phyloP scores from a whole-genome alignment of 2,888 invertebrate species.

The Colostygia pectinataria region DNA sequence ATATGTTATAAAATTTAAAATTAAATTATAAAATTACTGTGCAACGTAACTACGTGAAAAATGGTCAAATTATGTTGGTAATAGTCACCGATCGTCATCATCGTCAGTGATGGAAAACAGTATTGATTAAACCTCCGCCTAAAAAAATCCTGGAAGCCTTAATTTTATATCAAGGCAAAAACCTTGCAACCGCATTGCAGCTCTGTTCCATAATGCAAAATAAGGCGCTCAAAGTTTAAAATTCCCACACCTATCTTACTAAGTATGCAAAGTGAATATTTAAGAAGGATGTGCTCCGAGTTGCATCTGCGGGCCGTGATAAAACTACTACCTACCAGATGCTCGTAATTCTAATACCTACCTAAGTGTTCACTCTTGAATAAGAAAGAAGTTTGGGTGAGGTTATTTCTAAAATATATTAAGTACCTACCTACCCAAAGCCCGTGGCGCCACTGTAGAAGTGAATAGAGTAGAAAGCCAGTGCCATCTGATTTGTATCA shows the following conservation, averaged over 20 bases:
- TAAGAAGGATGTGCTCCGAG: slow-evolving; percentile 48
- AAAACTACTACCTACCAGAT: slow-evolving; percentile 57
- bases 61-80: too few relatives aligned
- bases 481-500: too few relatives aligned
- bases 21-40: too few relatives aligned
- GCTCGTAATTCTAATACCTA: slow-evolving; percentile 61
- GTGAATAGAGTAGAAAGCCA: too few relatives aligned
- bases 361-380: slow-evolving; percentile 53
- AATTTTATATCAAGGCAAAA: slow-evolving; percentile 2
- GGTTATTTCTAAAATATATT: slow-evolving; percentile 16
- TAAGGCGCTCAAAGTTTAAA: slow-evolving; percentile 54
- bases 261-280: slow-evolving; percentile 71
- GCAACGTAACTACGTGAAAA: too few relatives aligned
- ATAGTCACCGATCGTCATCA: too few relatives aligned
- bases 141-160: too few relatives aligned
- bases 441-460: too few relatives aligned
- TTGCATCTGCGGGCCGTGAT: slow-evolving; percentile 63
- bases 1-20: too few relatives aligned
- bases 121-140: too few relatives aligned
- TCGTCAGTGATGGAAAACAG: too few relatives aligned
- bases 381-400: slow-evolving; percentile 42
- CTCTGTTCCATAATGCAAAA: slow-evolving; percentile 45
- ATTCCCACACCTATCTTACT: slow-evolving; percentile 52
- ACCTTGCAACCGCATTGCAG: slow-evolving; percentile 39
- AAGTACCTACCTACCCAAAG: too few relatives aligned